phyloP scores from a whole-genome alignment of 2,113 vertebrate genomes.

The Mobula hypostoma region DNA sequence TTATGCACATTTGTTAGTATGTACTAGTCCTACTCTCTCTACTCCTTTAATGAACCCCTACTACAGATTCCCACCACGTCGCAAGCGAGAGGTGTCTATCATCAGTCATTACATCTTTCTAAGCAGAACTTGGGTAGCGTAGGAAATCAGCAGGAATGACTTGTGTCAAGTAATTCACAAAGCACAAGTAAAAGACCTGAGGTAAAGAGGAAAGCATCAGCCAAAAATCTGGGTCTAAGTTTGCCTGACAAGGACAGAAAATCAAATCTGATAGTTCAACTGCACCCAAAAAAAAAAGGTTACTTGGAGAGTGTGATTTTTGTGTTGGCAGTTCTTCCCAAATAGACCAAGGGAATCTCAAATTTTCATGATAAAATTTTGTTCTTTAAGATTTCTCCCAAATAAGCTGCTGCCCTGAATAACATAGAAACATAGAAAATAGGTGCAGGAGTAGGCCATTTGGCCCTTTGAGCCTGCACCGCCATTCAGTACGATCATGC shows the following conservation, averaged over 20 bases:
- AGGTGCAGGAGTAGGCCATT: no score
- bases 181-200: not conserved
- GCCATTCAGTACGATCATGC: no score
- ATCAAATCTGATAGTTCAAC: not conserved
- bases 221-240: not conserved
- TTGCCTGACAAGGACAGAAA: no score
- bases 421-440: no score
- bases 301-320: no score
- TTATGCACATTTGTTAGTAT: no score
- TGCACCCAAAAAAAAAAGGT: not conserved
- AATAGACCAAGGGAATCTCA: no score
- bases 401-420: no score
- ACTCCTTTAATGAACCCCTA: not conserved
- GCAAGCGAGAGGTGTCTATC: not conserved
- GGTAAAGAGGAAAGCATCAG: not conserved
- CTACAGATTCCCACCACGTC: not conserved
- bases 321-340: no score
- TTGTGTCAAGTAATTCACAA: not conserved
- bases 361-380: no score
- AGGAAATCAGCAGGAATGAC: not conserved
- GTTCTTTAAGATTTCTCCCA: no score
- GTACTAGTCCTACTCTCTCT: not conserved
- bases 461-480: no score
- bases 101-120: not conserved
- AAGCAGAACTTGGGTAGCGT: not conserved